phyloP scores from a whole-genome alignment of 2,113 vertebrate species.

The Rhadina sibilatrix region DNA sequence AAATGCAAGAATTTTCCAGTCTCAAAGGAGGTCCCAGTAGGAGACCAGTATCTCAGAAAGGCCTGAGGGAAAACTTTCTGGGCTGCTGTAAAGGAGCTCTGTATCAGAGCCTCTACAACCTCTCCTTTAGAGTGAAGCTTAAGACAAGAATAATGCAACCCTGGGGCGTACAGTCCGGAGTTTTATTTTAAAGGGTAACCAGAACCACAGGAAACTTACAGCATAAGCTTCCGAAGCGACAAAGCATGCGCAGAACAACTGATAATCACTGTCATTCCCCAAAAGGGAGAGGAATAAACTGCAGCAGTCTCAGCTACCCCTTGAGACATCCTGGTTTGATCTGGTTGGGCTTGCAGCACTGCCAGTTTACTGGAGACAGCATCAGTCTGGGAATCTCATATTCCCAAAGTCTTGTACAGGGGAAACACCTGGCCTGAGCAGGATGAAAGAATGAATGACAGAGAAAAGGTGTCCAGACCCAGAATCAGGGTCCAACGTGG shows the following conservation, averaged over 20 bases:
- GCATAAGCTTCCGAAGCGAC: rapidly evolving
- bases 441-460: not conserved
- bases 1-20: not conserved
- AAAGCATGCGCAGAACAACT: not conserved
- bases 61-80: not conserved
- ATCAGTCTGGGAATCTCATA: not conserved
- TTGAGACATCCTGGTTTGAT: not conserved
- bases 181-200: not conserved
- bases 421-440: not conserved
- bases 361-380: not conserved
- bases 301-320: not conserved
- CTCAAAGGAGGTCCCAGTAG: not conserved
- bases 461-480: not conserved
- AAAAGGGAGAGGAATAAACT: not conserved
- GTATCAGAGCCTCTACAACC: not conserved
- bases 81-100: not conserved
- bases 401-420: not conserved
- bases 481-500: not conserved
- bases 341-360: not conserved
- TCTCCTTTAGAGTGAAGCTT: not conserved
- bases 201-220: not conserved
- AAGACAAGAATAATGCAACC: not conserved
- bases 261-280: not conserved
- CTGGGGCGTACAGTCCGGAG: not conserved
- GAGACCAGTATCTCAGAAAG: not conserved